Evolutionary conservation across 1,140 invertebrate genomes (phyloP).

Genomic region (Drosophila paulistorum): DNA sequence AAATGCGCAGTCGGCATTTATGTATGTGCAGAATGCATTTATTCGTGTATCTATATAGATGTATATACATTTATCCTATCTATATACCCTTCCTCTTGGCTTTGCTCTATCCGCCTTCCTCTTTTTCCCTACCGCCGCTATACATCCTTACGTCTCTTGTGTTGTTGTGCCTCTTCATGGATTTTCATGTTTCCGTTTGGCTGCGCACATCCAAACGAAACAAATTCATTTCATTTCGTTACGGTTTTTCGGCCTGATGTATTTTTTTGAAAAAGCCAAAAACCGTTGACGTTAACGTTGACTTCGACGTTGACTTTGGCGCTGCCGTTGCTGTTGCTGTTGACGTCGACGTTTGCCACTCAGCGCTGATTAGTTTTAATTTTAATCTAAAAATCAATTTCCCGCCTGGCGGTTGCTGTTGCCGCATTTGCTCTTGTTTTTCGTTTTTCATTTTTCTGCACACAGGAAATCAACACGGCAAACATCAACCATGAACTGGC

Average conservation of each 20-base stretch:
- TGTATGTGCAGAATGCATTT: slow-evolving; percentile 62
- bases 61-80: slow-evolving; percentile 33
- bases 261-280: slow-evolving; percentile 53
- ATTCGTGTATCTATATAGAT: slow-evolving; percentile 14
- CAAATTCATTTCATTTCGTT: slow-evolving; percentile 80
- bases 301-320: slow-evolving; percentile 40
- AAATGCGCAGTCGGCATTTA: slow-evolving; percentile 75
- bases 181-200: slow-evolving; percentile 75
- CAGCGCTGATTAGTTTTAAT: slow-evolving; percentile 82
- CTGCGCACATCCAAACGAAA: slow-evolving; percentile 71
- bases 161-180: slow-evolving; percentile 37
- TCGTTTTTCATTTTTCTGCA: slow-evolving; percentile 53
- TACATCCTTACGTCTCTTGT: slow-evolving; percentile 33
- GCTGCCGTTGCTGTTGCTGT: slow-evolving; percentile 36
- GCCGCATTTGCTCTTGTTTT: slow-evolving; percentile 49
- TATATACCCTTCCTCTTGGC: slow-evolving; percentile 15
- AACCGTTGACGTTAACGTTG: slow-evolving; percentile 45
- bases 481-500: slow-evolving; percentile 32
- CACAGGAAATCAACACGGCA: slow-evolving; percentile 78
- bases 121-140: neutral
- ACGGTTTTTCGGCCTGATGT: slow-evolving; percentile 78
- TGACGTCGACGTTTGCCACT: slow-evolving; percentile 58
- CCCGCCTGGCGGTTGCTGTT: slow-evolving; percentile 55
- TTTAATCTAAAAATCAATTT: slow-evolving; percentile 83
- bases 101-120: neutral